phyloP scores from a whole-genome alignment of 2,888 invertebrate genomes.

The Abrostola triplasia region DNA sequence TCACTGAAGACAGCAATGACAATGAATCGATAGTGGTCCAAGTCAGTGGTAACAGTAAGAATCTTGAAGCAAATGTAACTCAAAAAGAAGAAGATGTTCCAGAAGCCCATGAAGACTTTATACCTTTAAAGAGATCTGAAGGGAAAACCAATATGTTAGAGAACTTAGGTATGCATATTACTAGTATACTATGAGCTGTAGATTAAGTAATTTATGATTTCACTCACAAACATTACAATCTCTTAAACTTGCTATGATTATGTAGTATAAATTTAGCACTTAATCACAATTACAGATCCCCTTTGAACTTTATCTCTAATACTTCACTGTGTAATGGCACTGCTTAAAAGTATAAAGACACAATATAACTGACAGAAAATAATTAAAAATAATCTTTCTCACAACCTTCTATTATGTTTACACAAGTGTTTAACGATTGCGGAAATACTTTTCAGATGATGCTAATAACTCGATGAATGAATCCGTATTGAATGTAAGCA shows the following conservation, averaged over 20 bases:
- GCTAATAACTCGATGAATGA: slow-evolving; percentile 25
- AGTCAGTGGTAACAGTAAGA: slow-evolving; percentile 12
- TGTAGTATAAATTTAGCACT: too few relatives aligned
- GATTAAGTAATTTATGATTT: slow-evolving; percentile 8
- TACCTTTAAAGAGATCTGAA: slow-evolving; percentile 72
- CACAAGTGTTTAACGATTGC: slow-evolving; percentile 17
- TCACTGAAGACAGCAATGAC: slow-evolving; percentile 79
- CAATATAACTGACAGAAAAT: not conserved
- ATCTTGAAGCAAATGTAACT: slow-evolving; percentile 7
- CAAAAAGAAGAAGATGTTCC: slow-evolving; percentile 38
- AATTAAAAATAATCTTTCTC: not conserved
- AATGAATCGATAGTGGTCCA: slow-evolving; percentile 50
- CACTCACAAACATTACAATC: not conserved
- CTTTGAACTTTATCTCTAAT: too few relatives aligned
- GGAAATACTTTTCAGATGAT: slow-evolving; percentile 29
- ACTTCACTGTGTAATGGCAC: not conserved
- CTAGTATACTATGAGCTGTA: too few relatives aligned
- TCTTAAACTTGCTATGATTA: not conserved
- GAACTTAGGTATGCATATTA: slow-evolving; percentile 64
- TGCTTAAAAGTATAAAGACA: not conserved
- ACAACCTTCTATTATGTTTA: slow-evolving; percentile 6
- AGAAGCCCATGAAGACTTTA: slow-evolving; percentile 58
- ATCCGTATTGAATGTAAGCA: slow-evolving; percentile 47
- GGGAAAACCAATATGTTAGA: slow-evolving; percentile 72
- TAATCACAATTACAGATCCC: too few relatives aligned